Evolutionary conservation across 2,888 invertebrate genomes (phyloP), one percentile per base, ranked within the genome.

Genomic region (Xestia c-nigrum): DNA sequence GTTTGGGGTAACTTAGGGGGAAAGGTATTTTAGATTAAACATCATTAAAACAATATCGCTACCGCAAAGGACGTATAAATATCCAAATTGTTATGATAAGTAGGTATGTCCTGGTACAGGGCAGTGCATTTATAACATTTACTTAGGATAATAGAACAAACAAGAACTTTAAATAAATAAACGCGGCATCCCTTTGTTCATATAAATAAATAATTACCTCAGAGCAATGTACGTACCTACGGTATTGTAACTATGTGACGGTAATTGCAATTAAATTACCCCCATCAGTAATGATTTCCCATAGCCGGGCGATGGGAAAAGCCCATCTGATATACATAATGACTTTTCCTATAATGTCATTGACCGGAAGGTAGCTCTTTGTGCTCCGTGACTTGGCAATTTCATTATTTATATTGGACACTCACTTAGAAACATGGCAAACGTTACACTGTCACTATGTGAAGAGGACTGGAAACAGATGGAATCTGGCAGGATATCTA

Each of bases 291-390:
- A 81, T 72, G 43, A 82, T 73, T 78, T 71, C 67, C 78, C 70
- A 76, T 73, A 57, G 55, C 57, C 66, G 40, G 57, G 57, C 61
- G 70, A 68, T 77, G 87, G 88, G 85, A 89, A 91, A 93, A 90
- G 80, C 80, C 89, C 89, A 87, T 74, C 79, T 80, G 78, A 52
- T 76, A 81, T 85, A 80, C 78, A 86, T 88, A 91, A 90, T 88
- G 79, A 86, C 84, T 91, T 87, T 83, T 89, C 87, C 90, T 84
- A 89, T 84, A 82, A 86, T 82, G 93, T 91, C 90, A 90, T 89
- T 89, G 93, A 91, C 92, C 92, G 85, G 80, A 83, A 83, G 76
- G 84, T 72, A 75, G 76, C 86, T 88, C 89, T 91, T 90, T 92
- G 91, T 91, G 72, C 64, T 80, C 57, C 80, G 76, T 85, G 83